Conservation (phyloP, 2,113 vertebrate genomes). For the Brienomyrus longianalis region DNA sequence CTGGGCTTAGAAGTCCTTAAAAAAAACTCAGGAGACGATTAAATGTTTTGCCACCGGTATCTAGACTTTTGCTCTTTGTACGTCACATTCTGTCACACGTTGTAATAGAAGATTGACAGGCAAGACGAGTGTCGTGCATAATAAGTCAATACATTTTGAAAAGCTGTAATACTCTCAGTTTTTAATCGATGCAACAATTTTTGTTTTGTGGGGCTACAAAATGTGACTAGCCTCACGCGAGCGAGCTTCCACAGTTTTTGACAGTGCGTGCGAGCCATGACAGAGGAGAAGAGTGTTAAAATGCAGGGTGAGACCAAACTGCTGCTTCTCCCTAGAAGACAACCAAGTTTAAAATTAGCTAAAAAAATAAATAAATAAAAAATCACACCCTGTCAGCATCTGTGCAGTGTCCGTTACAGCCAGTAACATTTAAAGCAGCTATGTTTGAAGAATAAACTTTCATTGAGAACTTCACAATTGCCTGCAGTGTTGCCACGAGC, state of each 20-base stretch:
- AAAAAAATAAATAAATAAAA: neutral
- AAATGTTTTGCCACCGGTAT: neutral
- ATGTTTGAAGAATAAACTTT: neutral
- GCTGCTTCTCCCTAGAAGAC: neutral
- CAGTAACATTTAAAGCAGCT: neutral
- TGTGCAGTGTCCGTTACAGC: neutral
- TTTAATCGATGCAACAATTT: neutral
- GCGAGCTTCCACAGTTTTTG: neutral
- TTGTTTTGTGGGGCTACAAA: neutral
- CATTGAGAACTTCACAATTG: neutral
- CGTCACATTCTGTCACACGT: neutral
- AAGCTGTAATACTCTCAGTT: neutral
- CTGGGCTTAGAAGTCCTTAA: neutral
- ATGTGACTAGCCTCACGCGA: neutral
- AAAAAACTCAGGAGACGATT: neutral
- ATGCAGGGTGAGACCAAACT: neutral
- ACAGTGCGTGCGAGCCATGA: neutral
- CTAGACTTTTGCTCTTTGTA: neutral
- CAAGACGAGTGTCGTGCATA: neutral
- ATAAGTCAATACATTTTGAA: neutral
- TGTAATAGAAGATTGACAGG: neutral
- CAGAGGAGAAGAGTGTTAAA: neutral
- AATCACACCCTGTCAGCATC: neutral
- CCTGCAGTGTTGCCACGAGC: neutral
- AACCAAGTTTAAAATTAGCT: neutral